A percentile compares a stretch with the other conserved stretches of the same genome.
Evolutionary conservation across 2,113 vertebrate species (phyloP).

Genomic region (Perognathus longimembris): DNA sequence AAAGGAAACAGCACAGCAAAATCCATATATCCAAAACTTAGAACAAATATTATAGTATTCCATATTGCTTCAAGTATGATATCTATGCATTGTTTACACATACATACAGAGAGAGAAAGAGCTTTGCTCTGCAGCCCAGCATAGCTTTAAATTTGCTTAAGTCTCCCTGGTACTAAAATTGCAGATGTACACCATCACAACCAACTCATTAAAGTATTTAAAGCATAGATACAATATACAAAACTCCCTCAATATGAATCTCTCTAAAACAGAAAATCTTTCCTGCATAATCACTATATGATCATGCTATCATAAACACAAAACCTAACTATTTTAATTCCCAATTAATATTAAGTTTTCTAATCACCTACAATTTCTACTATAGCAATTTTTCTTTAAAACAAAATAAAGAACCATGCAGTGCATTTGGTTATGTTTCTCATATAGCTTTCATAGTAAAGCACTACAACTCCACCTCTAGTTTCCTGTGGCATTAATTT

Average conservation of each 20-base stretch:
- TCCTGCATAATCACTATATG: not conserved
- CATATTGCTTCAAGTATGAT: not conserved
- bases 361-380: not conserved
- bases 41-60: not conserved
- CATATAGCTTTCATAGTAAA: not conserved
- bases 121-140: too few species aligned
- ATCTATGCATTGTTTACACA: too few species aligned
- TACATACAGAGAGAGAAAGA: too few species aligned
- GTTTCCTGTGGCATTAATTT: not conserved
- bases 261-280: conserved; percentile 3
- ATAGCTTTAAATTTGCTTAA: too few species aligned
- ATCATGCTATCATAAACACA: not conserved
- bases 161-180: too few species aligned
- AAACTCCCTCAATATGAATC: not conserved
- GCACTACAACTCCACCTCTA: not conserved
- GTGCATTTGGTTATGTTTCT: not conserved
- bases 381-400: conserved; percentile 42
- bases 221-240: not conserved
- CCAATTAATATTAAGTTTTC: not conserved
- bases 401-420: not conserved
- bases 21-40: not conserved
- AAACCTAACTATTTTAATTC: not conserved
- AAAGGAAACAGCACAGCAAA: not conserved
- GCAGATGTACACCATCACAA: too few species aligned
- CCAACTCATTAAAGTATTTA: not conserved